Evolutionary conservation across 2,113 vertebrate genomes (phyloP).

Genomic region (Tetraodon nigroviridis): DNA sequence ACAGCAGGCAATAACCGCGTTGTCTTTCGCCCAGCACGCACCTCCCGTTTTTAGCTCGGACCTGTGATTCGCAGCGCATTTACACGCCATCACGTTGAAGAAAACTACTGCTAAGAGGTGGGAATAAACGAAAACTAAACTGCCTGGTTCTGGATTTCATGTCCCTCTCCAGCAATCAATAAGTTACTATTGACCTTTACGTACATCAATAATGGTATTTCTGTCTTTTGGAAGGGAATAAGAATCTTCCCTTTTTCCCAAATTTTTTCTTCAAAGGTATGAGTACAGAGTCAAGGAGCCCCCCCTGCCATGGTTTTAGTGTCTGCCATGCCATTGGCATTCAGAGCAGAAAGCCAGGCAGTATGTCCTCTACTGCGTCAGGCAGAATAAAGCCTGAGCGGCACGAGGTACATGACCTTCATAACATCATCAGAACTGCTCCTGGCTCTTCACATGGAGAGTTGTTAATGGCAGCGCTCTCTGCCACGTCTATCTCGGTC

Average conservation of each 20-base stretch:
- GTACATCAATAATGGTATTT: conserved; percentile 63
- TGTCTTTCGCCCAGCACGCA: conserved; percentile 36
- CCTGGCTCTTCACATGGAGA: conserved; percentile 49
- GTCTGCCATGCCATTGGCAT: conserved; percentile 47
- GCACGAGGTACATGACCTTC: conserved; percentile 25
- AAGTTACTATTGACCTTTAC: conserved; percentile 64
- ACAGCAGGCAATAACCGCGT: conserved; percentile 29
- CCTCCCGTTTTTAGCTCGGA: conserved; percentile 17
- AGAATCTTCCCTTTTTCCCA: conserved; percentile 49
- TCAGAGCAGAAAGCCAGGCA: conserved; percentile 14
- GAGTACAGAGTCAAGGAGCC: conserved; percentile 14
- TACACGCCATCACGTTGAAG: conserved; percentile 16
- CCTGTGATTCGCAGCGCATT: neutral
- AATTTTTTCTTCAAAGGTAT: conserved; percentile 22
- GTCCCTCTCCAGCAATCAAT: conserved; percentile 51
- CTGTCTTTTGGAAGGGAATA: conserved; percentile 47
- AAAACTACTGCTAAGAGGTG: conserved; percentile 17
- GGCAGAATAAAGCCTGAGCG: conserved; percentile 43
- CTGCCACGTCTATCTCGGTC: conserved; percentile 17
- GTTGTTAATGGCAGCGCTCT: conserved; percentile 48
- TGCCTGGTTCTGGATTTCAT: conserved; percentile 33
- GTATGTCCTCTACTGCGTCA: conserved; percentile 57
- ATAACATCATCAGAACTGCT: conserved; percentile 43
- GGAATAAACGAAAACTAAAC: conserved; percentile 29
- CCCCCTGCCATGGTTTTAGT: conserved; percentile 19